Evolutionary conservation across 2,113 vertebrate species (phyloP), one percentile per base, ranked within the genome.

Genomic region (Hippocampus guttulatus): DNA sequence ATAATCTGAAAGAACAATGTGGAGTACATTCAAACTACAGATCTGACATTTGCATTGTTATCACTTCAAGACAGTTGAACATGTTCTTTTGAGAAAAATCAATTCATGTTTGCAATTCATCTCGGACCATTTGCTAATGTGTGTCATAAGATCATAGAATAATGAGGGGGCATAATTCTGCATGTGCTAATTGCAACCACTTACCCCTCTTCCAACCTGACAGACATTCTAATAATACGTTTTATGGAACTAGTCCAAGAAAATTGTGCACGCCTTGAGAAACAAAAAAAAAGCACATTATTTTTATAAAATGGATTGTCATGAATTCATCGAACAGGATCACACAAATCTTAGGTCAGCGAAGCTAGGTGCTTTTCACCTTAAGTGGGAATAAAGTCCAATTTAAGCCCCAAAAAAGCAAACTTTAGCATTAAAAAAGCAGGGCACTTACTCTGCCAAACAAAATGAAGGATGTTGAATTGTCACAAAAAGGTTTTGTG

Each of bases 111-210:
- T 58, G 15, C 74, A 72, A 84, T 81, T 76, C 71, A n/a, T 74
- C 74, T n/a, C 47, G 67, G 43, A 23, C 67, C 27, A 12, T 71
- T 41, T 69, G 67, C 62, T 45, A 71, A 74, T 73, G 63, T 70
- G 47, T 55, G 49, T 74, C 54, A 1, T 23, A 8, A 78, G 81
- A 85, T 81, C 4, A 40, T 64, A 58, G 49, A 74, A 88, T 87
- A 84, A 89, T 64, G 54, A 80, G 76, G 69, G 69, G 45, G 61
- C 68, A 77, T 77, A 71, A 75, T 82, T 89, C 80, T 82, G 74
- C 74, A 57, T 76, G 55, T 76, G 62, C 75, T 85, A 81, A 84
- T 85, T 85, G 74, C 70, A 79, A 82, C 73, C 79, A 23, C 62
- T 81, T 88, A 33, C n/a, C 52, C 69, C 79, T 79, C 80, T 61